phyloP scores from a whole-genome alignment of 2,113 vertebrate genomes.

The Scytalopus superciliaris region DNA sequence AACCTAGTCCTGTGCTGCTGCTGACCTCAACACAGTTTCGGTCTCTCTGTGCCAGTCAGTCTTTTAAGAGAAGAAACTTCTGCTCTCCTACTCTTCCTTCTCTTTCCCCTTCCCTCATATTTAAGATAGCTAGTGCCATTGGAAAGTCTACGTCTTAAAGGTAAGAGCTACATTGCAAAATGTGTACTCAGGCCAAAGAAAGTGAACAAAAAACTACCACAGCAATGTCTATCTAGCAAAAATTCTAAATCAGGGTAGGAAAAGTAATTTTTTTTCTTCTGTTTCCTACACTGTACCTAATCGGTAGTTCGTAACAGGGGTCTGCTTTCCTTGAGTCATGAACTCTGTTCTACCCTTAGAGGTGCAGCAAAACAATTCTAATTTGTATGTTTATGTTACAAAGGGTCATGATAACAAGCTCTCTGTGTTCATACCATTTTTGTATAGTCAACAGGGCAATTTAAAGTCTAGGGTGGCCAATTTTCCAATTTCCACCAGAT shows the following conservation, averaged over 20 bases:
- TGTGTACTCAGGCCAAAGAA: neutral
- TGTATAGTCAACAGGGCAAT: slow-evolving; percentile 17
- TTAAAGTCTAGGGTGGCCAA: neutral
- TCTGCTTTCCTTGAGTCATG: neutral
- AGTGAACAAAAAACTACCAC: neutral
- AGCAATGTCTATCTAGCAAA: neutral
- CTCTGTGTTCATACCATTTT: neutral
- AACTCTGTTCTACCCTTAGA: neutral
- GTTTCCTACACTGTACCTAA: neutral
- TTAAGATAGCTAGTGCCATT: neutral
- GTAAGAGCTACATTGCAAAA: neutral
- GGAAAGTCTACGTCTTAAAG: neutral
- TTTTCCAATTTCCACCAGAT: slow-evolving; percentile 39
- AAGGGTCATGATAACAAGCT: slow-evolving; percentile 14
- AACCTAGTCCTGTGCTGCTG: neutral
- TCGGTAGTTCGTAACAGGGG: neutral
- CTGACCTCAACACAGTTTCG: neutral
- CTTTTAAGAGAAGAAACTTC: neutral
- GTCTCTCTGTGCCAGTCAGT: neutral
- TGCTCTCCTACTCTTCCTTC: neutral
- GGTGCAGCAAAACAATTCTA: neutral
- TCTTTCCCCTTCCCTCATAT: neutral
- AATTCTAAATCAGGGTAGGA: neutral
- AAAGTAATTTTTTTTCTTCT: neutral
- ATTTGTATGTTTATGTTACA: neutral